phyloP scores from a whole-genome alignment of 2,113 vertebrate genomes.

The Mus musculus region GRCm39 chr14:96666001-96666500 shows the following conservation, averaged over 20 bases:
- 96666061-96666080: not conserved
- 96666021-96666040: not conserved
- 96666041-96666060: not conserved
- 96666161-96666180: too few species aligned
- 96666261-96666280: not conserved
- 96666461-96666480: not conserved
- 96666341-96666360: not conserved
- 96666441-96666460: not conserved
- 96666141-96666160: not conserved
- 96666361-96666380: not conserved
- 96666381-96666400: not conserved
- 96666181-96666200: not conserved
- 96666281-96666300: too few species aligned
- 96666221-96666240: not conserved
- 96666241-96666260: not conserved
- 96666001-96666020: not conserved
- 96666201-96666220: not conserved
- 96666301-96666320: not conserved
- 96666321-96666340: not conserved
- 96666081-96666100: not conserved
- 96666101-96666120: not conserved
- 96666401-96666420: not conserved
- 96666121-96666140: not conserved
- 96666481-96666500: too few species aligned
- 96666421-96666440: not conserved